Evolutionary conservation across 2,888 invertebrate species (phyloP).

Genomic region (Meteorus cinctellus): DNA sequence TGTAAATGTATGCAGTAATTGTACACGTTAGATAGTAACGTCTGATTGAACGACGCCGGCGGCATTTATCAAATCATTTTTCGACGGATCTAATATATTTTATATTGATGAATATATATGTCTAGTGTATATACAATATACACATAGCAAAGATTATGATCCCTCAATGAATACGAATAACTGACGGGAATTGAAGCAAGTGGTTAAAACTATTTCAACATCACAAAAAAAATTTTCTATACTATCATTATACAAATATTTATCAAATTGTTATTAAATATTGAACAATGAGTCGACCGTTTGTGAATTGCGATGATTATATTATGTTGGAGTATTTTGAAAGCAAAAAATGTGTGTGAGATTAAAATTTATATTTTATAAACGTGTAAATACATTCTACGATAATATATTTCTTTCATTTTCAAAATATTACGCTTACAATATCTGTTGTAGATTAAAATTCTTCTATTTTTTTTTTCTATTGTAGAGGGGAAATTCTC

Average conservation of each 20-base stretch:
- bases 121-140: neutral
- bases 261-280: no score
- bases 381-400: neutral
- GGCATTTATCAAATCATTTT: constrained; percentile 4
- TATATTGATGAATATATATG: neutral
- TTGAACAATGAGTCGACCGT: no score
- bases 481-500: neutral
- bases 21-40: neutral
- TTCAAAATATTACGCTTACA: neutral
- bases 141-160: neutral
- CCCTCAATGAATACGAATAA: neutral
- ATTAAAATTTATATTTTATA: neutral
- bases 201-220: neutral
- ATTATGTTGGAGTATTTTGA: neutral
- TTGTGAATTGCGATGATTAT: neutral
- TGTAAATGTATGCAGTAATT: neutral
- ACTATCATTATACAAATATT: no score
- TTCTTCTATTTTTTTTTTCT: neutral
- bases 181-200: neutral
- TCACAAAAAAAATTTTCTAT: no score
- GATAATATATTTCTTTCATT: neutral
- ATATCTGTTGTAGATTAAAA: neutral
- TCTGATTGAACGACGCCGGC: constrained; percentile 14
- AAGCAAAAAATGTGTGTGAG: neutral
- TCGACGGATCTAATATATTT: constrained; percentile 5